Percentiles rank a stretch among this genome's conserved stretches.
These are phyloP conservation scores for Macaca nemestrina DNA, from an alignment of 2,113 vertebrate genomes.

Conservation along the genomic window DNA sequence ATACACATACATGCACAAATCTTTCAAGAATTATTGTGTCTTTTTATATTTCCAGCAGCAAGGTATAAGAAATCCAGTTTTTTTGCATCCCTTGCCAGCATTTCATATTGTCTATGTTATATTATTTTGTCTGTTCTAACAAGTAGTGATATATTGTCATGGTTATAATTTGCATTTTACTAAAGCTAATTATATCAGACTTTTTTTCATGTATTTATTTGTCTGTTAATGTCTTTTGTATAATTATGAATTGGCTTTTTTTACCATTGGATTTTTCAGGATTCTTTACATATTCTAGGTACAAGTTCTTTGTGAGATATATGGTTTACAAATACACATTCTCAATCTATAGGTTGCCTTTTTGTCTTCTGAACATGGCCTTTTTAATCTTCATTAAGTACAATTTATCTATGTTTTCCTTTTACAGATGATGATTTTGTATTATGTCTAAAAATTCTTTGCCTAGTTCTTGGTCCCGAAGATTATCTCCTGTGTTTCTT, in stretches of 20 bases:
- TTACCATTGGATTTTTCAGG: background rate
- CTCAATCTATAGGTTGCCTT: background rate
- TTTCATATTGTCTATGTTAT: background rate
- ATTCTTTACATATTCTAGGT: background rate
- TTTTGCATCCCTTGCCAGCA: background rate
- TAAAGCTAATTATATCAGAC: background rate
- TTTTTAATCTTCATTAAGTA: background rate
- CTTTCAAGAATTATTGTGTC: background rate
- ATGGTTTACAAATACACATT: background rate
- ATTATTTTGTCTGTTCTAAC: background rate
- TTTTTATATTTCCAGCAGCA: background rate
- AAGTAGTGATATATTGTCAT: background rate
- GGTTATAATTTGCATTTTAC: background rate
- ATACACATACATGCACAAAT: background rate
- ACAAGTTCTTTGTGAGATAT: background rate
- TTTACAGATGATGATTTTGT: background rate
- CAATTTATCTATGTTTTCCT: background rate
- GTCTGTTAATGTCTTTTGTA: background rate
- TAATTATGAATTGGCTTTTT: background rate
- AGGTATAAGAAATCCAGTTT: background rate
- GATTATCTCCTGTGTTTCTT: background rate
- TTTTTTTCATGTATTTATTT: background rate
- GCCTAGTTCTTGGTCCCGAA: background rate
- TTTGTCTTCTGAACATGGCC: background rate
- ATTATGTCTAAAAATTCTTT: background rate